phyloP scores from a whole-genome alignment of 2,797 vertebrate species.

The Poeciliopsis gracilis region DNA sequence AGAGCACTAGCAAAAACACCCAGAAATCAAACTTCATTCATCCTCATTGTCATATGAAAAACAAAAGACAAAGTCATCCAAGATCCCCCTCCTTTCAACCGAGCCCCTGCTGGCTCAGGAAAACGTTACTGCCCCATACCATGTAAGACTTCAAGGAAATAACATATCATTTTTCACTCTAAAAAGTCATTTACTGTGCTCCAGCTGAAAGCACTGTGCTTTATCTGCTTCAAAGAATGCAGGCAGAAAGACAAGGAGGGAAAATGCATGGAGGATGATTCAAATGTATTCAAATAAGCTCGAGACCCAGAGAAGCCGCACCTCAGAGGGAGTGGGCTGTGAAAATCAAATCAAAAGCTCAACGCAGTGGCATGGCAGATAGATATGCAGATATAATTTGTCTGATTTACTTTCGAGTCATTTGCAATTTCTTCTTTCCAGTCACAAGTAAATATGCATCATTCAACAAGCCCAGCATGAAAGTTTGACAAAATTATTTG shows the following conservation, averaged over 20 bases:
- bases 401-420: conserved; percentile 55
- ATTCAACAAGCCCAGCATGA: background rate
- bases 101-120: conserved; percentile 33
- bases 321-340: conserved; percentile 34
- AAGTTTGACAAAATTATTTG: background rate
- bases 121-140: background rate
- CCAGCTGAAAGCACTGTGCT: conserved; percentile 39
- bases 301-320: conserved; percentile 39
- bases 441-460: conserved; percentile 41
- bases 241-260: conserved; percentile 3
- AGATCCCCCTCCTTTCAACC: conserved; percentile 40
- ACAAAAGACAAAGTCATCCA: conserved; percentile 35
- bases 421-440: conserved; percentile 49
- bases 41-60: conserved; percentile 36
- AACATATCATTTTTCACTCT: conserved; percentile 65
- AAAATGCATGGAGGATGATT: conserved; percentile 40
- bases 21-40: conserved; percentile 20
- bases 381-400: conserved; percentile 60
- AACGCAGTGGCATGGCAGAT: conserved; percentile 57
- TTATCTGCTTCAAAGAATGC: conserved; percentile 55
- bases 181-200: conserved; percentile 61
- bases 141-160: conserved; percentile 58
- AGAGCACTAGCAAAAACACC: background rate
- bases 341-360: conserved; percentile 60
- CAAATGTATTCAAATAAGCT: conserved; percentile 59